These are phyloP conservation scores for Dermatophagoides farinae DNA, from an alignment of 1,140 invertebrate genomes.

Conservation along the genomic window DNA sequence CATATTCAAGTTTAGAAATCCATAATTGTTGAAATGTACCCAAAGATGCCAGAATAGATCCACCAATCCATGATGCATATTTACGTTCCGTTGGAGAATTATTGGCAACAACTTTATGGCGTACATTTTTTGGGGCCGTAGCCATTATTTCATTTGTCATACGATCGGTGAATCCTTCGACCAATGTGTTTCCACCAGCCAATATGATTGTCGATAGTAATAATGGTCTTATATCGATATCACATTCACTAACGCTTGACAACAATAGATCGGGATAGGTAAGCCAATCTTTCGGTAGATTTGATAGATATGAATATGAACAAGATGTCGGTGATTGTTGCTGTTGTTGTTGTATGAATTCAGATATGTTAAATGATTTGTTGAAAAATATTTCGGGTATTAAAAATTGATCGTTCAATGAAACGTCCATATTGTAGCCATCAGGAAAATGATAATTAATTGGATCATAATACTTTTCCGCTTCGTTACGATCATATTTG, in stretches of 20 bases:
- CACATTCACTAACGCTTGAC: conserved; percentile 22
- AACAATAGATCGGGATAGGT: not conserved
- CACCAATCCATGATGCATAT: conserved; percentile 70
- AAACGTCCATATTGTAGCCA: conserved; percentile 77
- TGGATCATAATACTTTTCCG: conserved; percentile 51
- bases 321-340: not conserved
- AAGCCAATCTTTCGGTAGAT: not conserved
- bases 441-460: conserved; percentile 65
- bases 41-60: conserved; percentile 31
- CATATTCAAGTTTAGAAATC: conserved; percentile 31
- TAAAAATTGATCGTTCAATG: conserved; percentile 34
- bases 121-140: conserved; percentile 21
- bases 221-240: conserved; percentile 29
- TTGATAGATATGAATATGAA: not conserved
- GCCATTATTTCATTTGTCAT: not conserved
- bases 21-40: conserved; percentile 35
- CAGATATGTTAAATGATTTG: not conserved
- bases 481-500: conserved; percentile 58
- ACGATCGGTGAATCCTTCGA: conserved; percentile 24
- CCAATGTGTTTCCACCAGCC: conserved; percentile 35
- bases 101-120: conserved; percentile 23
- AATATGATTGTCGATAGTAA: conserved; percentile 32
- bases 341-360: not conserved
- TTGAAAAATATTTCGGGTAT: not conserved
- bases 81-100: conserved; percentile 48